Evolutionary conservation across 2,888 invertebrate genomes (phyloP), one percentile per base, ranked within the genome.

Genomic region (Dryomyza anilis): DNA sequence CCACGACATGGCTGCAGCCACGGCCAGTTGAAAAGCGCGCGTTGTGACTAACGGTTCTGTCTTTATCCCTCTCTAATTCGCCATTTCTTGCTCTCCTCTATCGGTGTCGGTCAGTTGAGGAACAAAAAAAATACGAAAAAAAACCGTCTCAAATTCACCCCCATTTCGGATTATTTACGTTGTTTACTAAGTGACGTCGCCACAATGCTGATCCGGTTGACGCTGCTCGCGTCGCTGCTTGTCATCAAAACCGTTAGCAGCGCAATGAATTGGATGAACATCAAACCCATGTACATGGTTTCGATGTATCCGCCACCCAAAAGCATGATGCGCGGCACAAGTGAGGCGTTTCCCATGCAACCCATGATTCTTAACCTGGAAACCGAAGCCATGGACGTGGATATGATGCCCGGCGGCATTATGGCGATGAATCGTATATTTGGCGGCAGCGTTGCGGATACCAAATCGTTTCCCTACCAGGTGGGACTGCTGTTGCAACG

Each of bases 381-480:
- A 68, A 79, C 76, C 3, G 76, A 79, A 8, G 74, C 77, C 10
- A 69, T 81, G 65, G 63, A 75, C 19, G 76, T 75, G 33, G 75
- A 74, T 62, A 75, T 78, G 76, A 61, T 78, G 59, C 74, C 78
- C 5, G 77, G 74, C 19, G 75, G 76, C 19, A 73, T 75, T 5
- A 76, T 77, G 70, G 82, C 82, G 45, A 81, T 81, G 82, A 80
- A 79, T 72, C 80, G 81, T 33, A 83, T 82, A 64, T 72, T 82
- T 60, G 82, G 82, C 33, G 82, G 82, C 30, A 73, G 73, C 65
- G 78, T 80, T 29, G 83, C 81, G 7, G 70, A 73, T 63, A 77
- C 76, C 0, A 71, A 79, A 61, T 72, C 75, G 33, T 80, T 83
- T 57, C 81, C 83, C 50, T 82, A 83, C 66, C 81, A 81, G 68